Conservation (phyloP, 1,140 invertebrate genomes). For the Littorina saxatilis region DNA sequence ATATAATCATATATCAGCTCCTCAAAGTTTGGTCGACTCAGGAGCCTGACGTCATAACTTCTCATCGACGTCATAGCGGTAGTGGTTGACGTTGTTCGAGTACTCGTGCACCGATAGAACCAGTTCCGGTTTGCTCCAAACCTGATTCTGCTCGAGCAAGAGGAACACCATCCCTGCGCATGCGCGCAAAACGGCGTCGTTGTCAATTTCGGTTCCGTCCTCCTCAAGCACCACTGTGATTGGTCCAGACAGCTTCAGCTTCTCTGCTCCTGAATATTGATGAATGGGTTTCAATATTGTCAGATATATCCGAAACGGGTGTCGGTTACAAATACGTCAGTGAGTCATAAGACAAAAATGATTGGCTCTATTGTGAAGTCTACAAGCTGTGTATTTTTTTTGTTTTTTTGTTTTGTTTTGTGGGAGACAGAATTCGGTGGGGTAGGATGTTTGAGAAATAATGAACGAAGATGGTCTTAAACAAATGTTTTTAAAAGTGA, state of each 20-base stretch:
- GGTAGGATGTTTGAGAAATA: too few species aligned
- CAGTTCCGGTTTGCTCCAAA: slow-evolving; percentile 19
- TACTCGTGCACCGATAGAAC: slow-evolving; percentile 21
- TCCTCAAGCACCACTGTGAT: slow-evolving; percentile 32
- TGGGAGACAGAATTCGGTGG: too few species aligned
- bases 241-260: slow-evolving; percentile 24
- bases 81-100: slow-evolving; percentile 20
- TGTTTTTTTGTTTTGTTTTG: too few species aligned
- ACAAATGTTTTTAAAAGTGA: not conserved
- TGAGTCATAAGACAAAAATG: too few species aligned
- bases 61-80: slow-evolving; percentile 24
- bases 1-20: too few species aligned
- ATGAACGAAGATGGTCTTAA: too few species aligned
- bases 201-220: slow-evolving; percentile 42
- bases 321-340: too few species aligned
- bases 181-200: slow-evolving; percentile 38
- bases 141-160: slow-evolving; percentile 20
- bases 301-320: not conserved
- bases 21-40: too few species aligned
- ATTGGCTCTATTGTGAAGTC: too few species aligned
- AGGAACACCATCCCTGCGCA: slow-evolving; percentile 37
- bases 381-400: too few species aligned
- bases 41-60: slow-evolving; percentile 26
- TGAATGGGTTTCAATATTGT: not conserved
- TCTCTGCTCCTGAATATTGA: slow-evolving; percentile 17